Base-by-base conservation (phyloP, 2,113 vertebrate species). In the Brevimyrus niger region DNA sequence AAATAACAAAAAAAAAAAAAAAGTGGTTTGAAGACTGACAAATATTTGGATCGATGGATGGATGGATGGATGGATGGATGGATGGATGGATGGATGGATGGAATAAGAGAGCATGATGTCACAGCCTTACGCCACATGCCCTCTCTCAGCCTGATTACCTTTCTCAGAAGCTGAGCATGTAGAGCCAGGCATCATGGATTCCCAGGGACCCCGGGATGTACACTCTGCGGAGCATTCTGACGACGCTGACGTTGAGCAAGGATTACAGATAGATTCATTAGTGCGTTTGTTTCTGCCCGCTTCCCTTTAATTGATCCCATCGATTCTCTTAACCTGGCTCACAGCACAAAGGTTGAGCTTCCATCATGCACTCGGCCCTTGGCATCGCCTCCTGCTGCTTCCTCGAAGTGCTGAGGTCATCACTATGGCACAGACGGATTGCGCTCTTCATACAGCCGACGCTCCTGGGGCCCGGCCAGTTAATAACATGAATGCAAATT, bases 181-280 rank as follows among this genome's bases (percentile, higher is more conserved):
- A 10, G 27, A 42, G 8, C 21, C 58, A 58, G 44, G 0, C 19
- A 84, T 3, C 38, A 44, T 44, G 42, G n/a, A 31, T 31, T 31
- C 61, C 61, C 61, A 69, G 61, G 61, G 27, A 10, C 2, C 46
- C 7, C 1, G 42, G 85, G n/a, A 51, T 47, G 21, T 10, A 17
- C 50, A 50, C 27, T 42, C 27, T 19, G 31, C 0, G 1, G 85
- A 87, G 31, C 85, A 17, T 35, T 23, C 47, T 42, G 53, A 51
- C 31, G 53, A 13, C 53, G 27, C 51, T 82, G 76, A 23, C 44
- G 21, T 58, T 55, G 38, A 47, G 15, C 50, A 2, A 82, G 69
- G 61, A 35, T 80, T 89, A 90, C 53, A 83, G 35, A 89, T 88
- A 76, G 84, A 88, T 89, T 91, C 58, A 90, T 90, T 88, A 31